A percentile compares a stretch with the other conserved stretches of the same genome.
These are phyloP conservation scores for Ceyx melanurus DNA, from an alignment of 2,113 vertebrate genomes.

Conservation along the genomic window DNA sequence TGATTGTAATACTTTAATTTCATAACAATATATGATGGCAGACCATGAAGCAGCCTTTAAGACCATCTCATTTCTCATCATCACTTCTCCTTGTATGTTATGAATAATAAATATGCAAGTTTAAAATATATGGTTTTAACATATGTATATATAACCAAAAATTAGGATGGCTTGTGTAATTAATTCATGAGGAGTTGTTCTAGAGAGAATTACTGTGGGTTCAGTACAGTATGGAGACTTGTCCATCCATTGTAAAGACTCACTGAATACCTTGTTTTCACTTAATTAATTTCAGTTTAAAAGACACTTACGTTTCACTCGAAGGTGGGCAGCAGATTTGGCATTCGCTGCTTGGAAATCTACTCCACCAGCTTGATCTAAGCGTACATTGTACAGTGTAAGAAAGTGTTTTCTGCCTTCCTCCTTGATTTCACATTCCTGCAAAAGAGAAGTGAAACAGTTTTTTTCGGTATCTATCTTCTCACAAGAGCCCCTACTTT, in stretches of 20 bases:
- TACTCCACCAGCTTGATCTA: conserved; percentile 89
- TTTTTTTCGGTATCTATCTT: background rate
- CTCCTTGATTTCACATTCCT: conserved; percentile 96
- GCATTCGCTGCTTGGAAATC: conserved; percentile 95
- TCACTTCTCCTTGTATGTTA: background rate
- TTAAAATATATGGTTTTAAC: background rate
- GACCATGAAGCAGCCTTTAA: background rate
- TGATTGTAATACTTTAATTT: conserved; percentile 27
- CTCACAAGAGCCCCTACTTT: background rate
- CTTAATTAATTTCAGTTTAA: background rate
- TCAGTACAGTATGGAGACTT: background rate
- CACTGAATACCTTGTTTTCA: background rate
- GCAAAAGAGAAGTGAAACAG: background rate
- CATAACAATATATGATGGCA: conserved; percentile 32
- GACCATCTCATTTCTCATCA: background rate
- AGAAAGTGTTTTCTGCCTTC: conserved; percentile 89
- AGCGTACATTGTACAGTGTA: conserved; percentile 87
- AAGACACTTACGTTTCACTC: conserved; percentile 89
- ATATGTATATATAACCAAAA: background rate
- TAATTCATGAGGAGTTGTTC: background rate
- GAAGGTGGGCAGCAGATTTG: conserved; percentile 91
- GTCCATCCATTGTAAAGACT: background rate
- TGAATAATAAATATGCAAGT: background rate
- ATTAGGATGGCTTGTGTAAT: background rate
- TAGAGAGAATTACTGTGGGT: background rate